Evolutionary conservation across 92 coral and sea anemone species (phyloP).

Genomic region (Phymanthus crucifer): DNA sequence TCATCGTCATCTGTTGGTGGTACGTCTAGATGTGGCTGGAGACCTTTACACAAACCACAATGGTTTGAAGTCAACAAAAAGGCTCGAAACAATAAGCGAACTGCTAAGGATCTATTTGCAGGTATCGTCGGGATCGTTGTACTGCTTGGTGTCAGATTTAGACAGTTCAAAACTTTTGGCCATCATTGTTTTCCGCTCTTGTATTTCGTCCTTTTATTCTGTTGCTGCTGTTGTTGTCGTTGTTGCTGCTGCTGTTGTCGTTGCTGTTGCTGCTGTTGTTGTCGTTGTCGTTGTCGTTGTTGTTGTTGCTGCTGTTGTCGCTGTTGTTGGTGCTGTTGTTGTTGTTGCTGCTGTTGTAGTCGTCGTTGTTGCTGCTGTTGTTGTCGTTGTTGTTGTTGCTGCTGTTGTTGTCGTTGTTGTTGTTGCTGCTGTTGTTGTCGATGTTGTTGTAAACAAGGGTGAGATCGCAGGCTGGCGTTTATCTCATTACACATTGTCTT

Average conservation of each 20-base stretch:
- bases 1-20: constrained; percentile 33
- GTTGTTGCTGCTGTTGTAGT: too few relatives aligned
- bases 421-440: background rate
- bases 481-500: background rate
- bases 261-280: too few relatives aligned
- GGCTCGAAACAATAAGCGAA: constrained; percentile 61
- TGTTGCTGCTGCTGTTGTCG: too few relatives aligned
- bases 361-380: too few relatives aligned
- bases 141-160: too few relatives aligned
- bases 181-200: background rate
- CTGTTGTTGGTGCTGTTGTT: too few relatives aligned
- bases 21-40: constrained; percentile 85
- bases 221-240: too few relatives aligned
- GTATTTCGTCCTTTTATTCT: background rate
- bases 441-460: background rate
- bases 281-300: too few relatives aligned
- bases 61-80: constrained; percentile 86
- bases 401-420: too few relatives aligned
- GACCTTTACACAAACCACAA: constrained; percentile 95
- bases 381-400: too few relatives aligned
- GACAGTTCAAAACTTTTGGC: too few relatives aligned
- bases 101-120: constrained; percentile 79
- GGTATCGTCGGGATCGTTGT: constrained; percentile 37
- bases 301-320: too few relatives aligned
- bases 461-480: background rate